Conservation (phyloP, 2,797 vertebrate genomes). For the Thalassophryne amazonica region DNA sequence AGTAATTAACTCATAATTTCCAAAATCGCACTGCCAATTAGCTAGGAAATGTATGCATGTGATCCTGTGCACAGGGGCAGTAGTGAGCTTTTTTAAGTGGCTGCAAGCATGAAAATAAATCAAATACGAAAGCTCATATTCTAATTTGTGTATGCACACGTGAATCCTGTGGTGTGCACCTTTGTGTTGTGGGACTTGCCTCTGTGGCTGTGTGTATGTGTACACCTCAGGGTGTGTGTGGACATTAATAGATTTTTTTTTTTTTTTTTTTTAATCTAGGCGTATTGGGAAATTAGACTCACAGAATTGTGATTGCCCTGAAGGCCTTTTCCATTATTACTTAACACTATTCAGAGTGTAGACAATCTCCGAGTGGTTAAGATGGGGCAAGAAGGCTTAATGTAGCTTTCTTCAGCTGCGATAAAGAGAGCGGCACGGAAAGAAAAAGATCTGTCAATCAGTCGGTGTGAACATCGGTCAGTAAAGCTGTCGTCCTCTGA, state of each 20-base stretch:
- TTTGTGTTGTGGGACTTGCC: background rate
- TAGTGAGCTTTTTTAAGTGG: conserved; percentile 1
- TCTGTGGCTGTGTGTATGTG: background rate
- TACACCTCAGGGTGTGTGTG: background rate
- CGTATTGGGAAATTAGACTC: conserved; percentile 53
- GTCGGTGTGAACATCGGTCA: conserved; percentile 12
- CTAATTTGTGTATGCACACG: background rate
- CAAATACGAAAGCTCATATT: conserved; percentile 12
- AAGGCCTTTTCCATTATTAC: conserved; percentile 56
- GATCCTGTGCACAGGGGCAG: background rate
- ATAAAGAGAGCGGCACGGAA: conserved; percentile 1
- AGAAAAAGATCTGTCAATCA: conserved; percentile 17
- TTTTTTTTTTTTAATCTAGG: conserved; percentile 11
- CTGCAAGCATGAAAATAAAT: background rate
- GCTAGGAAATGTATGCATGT: conserved; percentile 15
- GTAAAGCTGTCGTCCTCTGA: conserved; percentile 32
- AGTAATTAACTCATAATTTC: conserved; percentile 63
- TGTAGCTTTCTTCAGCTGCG: conserved; percentile 13
- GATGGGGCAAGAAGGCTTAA: conserved; percentile 10
- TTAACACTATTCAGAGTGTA: conserved; percentile 34
- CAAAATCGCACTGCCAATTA: conserved; percentile 37
- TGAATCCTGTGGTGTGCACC: background rate
- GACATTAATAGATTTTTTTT: conserved; percentile 40
- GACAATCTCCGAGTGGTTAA: conserved; percentile 1
- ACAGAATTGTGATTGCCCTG: conserved; percentile 48